Base-by-base conservation (phyloP, 2,888 invertebrate genomes). In the Allacma fusca region DNA sequence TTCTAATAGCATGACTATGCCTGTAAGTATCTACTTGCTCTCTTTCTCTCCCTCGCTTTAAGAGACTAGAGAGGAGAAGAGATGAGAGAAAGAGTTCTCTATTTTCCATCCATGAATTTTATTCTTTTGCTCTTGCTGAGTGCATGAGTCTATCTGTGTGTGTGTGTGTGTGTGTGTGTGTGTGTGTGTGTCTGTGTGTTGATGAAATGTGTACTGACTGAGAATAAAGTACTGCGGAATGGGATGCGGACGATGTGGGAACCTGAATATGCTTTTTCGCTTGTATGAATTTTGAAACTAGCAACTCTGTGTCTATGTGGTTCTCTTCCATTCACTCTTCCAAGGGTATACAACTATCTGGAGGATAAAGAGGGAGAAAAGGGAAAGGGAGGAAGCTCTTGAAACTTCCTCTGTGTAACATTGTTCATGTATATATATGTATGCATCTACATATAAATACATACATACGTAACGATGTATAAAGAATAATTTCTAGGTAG, bases 191-290 rank as follows among this genome's bases (percentile, higher is more conserved):
- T 19, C n/a, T 62, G 62, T 19, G 23, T 21, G 23, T 21, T 57
- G 57, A 21, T 57, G 23, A 57, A 57, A 57, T 57, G 23, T 16
- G n/a, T 34, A 34, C 34, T 34, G 34, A 34, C 34, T 34, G 34
- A 34, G 34, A 34, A 34, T 34, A 34, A 34, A 34, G 34, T 34
- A 34, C 34, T 34, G 34, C 34, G 34, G 34, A 34, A 34, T 34
- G 62, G 26, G 62, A 62, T 62, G 62, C 21, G 62, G 62, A 62
- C 62, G 19, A 24, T 62, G 26, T 57, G 57, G 57, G 21, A 21
- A 7, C 62, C 26, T 62, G 62, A 62, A 62, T 62, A 62, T 62
- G 62, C 62, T 19, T 70, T 70, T 70, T 70, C 69, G 69, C 69
- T 43, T 70, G 44, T 44, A 24, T 70, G 69, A 70, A 44, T 70